Evolutionary conservation across 1,140 invertebrate genomes (phyloP), one percentile per base, ranked within the genome.

Genomic region (Aphis gossypii): DNA sequence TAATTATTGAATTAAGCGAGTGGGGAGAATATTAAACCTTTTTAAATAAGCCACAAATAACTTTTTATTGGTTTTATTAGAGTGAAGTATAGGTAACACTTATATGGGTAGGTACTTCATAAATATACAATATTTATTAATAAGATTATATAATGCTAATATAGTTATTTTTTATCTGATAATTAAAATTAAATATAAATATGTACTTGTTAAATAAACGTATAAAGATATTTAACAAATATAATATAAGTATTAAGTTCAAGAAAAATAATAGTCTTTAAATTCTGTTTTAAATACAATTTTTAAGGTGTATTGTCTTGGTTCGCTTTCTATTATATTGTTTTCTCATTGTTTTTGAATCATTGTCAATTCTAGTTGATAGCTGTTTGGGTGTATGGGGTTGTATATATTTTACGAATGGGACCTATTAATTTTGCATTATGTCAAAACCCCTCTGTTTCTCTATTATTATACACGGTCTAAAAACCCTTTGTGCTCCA

Each of bases 401-500:
- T 9, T 30, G 25, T 41, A 46, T 76, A 90, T 90, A 54, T 44
- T 48, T 46, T 46, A 91, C 44, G 56, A 76, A 91, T 46, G 54
- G 44, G 38, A 44, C 38, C 90, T 76, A 91, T 91, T 91, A 76
- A 91, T 91, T 91, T 91, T 46, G 41, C 20, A 46, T 68, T 44
- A 44, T 91, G 54, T 54, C 87, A 54, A 86, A 89, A 89, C 90
- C 51, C 30, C 44, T 91, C 41, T 91, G 56, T 91, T 60, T 91
- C 35, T 76, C 41, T 91, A 44, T 91, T 76, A 91, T 91, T 82
- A 44, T 68, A 14, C 38, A 23, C 30, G 8, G n/a, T 3, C 25
- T 48, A 46, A 76, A 91, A 91, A 44, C 54, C 90, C 90, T 91
- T 76, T 91, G 56, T 91, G 41, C 60, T 91, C 60, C 56, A 48